Evolutionary conservation across 1,140 invertebrate species (phyloP).

Genomic region (Radopholus similis): DNA sequence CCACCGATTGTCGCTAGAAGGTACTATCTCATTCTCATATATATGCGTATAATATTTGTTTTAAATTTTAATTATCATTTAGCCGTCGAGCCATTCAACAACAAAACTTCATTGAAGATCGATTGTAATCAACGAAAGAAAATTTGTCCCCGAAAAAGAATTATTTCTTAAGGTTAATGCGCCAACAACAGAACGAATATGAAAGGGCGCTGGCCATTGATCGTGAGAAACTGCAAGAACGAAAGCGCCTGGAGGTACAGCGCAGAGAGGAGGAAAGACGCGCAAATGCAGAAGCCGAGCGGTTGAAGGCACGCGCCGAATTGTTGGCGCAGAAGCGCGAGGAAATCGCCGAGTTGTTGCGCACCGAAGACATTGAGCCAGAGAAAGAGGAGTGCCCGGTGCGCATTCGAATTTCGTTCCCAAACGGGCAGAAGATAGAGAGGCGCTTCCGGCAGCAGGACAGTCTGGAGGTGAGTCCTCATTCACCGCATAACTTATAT

Average conservation of each 20-base stretch:
- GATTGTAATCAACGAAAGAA: no score
- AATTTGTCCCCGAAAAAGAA: no score
- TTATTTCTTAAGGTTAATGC: background rate
- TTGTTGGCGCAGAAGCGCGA: background rate
- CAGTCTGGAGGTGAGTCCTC: background rate
- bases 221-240: background rate
- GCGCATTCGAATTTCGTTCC: constrained; percentile 1
- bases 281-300: background rate
- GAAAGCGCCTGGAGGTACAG: background rate
- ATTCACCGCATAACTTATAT: background rate
- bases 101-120: no score
- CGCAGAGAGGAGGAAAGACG: background rate
- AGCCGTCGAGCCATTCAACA: no score
- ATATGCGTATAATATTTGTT: no score
- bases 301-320: background rate
- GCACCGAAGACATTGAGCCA: background rate
- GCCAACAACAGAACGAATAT: constrained; percentile 1
- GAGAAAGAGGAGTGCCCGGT: background rate
- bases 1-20: background rate
- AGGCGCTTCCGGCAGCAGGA: background rate
- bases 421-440: background rate
- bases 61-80: no score
- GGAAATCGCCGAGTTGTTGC: no score
- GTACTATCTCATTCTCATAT: no score
- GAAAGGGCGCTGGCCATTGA: background rate